A percentile compares a stretch with the other conserved stretches of the same genome.
These are phyloP conservation scores for Catagonus wagneri DNA, from an alignment of 2,113 vertebrate species.

Conservation along the genomic window DNA sequence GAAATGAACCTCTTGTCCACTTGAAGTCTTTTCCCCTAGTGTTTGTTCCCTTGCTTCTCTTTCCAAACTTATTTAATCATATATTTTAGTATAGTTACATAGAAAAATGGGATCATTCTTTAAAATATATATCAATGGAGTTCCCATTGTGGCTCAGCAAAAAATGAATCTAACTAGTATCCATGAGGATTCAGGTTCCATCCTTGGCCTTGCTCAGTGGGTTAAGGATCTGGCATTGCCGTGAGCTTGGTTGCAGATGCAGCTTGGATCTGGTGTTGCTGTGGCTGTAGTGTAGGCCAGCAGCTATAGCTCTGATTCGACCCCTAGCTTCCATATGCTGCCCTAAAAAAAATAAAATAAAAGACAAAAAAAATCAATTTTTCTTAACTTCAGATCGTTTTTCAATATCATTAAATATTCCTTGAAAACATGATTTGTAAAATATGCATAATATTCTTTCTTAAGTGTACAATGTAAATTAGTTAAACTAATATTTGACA, in stretches of 20 bases:
- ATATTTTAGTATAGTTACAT: neutral
- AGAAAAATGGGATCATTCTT: neutral
- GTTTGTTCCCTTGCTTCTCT: neutral
- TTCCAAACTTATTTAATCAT: neutral
- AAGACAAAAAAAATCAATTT: neutral
- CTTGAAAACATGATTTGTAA: neutral
- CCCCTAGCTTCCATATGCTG: too few relatives aligned
- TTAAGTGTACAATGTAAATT: neutral
- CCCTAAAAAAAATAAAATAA: too few relatives aligned
- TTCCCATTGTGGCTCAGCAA: too few relatives aligned
- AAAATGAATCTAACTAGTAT: too few relatives aligned
- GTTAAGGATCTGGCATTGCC: too few relatives aligned
- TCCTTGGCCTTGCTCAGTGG: too few relatives aligned
- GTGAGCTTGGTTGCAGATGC: too few relatives aligned
- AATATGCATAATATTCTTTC: neutral
- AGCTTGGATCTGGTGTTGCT: too few relatives aligned
- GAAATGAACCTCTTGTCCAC: neutral
- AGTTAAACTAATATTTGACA: neutral
- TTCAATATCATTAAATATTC: neutral
- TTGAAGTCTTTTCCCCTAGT: neutral
- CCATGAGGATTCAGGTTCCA: too few relatives aligned
- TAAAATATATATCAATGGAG: neutral
- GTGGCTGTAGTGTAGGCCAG: too few relatives aligned
- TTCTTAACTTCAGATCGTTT: neutral
- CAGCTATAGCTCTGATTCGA: too few relatives aligned